These are phyloP conservation scores for Neelides sp. DNA, from an alignment of 1,140 invertebrate genomes.

Conservation along the genomic window DNA sequence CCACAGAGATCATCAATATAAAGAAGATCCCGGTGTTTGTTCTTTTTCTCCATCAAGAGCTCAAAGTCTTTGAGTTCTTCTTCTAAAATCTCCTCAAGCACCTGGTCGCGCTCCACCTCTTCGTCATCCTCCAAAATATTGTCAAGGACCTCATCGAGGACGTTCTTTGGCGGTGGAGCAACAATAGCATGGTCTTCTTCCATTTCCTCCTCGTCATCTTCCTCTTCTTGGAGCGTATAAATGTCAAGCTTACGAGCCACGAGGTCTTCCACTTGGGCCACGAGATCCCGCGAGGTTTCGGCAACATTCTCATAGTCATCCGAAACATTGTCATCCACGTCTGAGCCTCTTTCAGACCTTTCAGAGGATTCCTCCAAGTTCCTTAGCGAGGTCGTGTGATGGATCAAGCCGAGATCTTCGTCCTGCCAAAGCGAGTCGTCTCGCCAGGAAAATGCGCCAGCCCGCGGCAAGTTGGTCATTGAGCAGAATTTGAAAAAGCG, in stretches of 20 bases:
- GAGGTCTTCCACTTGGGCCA: too few species aligned
- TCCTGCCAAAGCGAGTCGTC: too few species aligned
- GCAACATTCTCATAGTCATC: too few species aligned
- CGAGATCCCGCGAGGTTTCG: too few species aligned
- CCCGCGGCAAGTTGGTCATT: conserved; percentile 18
- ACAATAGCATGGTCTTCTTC: background rate
- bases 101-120: background rate
- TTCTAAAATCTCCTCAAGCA: background rate
- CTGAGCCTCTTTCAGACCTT: conserved; percentile 2
- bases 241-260: too few species aligned
- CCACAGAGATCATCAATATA: too few species aligned
- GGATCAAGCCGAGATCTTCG: background rate
- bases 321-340: background rate
- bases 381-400: background rate
- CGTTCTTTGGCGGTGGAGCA: background rate
- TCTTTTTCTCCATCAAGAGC: background rate
- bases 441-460: too few species aligned
- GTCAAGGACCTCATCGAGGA: too few species aligned
- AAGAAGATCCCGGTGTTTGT: too few species aligned
- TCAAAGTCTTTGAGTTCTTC: background rate
- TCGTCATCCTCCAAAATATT: background rate
- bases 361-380: background rate
- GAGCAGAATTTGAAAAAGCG: conserved; percentile 14
- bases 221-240: too few species aligned
- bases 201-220: background rate